Percentiles rank a stretch among this genome's conserved stretches.
These are phyloP conservation scores for Drosophila lowei DNA, from an alignment of 1,140 invertebrate genomes.

Conservation along the genomic window DNA sequence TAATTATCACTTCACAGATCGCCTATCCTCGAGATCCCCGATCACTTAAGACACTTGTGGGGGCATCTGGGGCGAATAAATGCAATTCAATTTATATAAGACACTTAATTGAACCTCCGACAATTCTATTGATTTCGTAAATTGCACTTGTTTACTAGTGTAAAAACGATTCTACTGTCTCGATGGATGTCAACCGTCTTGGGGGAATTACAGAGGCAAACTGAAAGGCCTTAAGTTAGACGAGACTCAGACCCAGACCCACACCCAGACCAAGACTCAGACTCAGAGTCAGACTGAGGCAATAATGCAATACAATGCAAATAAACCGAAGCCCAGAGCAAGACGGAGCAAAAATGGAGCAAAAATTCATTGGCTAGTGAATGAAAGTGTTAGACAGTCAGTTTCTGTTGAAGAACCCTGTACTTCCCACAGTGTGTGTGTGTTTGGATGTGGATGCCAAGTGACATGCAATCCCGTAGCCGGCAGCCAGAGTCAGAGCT, in stretches of 20 bases:
- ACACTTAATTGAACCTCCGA: not conserved
- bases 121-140: conserved; percentile 2
- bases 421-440: conserved; percentile 11
- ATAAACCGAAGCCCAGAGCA: conserved; percentile 20
- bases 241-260: conserved; percentile 14
- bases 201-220: conserved; percentile 25
- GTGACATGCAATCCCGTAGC: conserved; percentile 67
- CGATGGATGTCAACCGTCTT: conserved; percentile 9
- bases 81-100: conserved; percentile 18
- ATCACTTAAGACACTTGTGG: conserved; percentile 3
- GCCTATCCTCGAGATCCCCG: not conserved
- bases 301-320: conserved; percentile 28
- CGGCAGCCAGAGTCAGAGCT: not conserved
- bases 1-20: not conserved
- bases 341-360: conserved; percentile 7
- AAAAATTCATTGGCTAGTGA: conserved; percentile 27
- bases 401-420: not conserved
- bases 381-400: conserved; percentile 32
- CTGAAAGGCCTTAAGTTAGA: conserved; percentile 19
- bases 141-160: not conserved
- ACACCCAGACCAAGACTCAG: conserved; percentile 4
- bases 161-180: not conserved
- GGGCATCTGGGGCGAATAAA: not conserved
- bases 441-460: conserved; percentile 49
- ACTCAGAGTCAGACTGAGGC: conserved; percentile 23